phyloP scores from a whole-genome alignment of 1,140 invertebrate species.

The Drosophila sucinea region DNA sequence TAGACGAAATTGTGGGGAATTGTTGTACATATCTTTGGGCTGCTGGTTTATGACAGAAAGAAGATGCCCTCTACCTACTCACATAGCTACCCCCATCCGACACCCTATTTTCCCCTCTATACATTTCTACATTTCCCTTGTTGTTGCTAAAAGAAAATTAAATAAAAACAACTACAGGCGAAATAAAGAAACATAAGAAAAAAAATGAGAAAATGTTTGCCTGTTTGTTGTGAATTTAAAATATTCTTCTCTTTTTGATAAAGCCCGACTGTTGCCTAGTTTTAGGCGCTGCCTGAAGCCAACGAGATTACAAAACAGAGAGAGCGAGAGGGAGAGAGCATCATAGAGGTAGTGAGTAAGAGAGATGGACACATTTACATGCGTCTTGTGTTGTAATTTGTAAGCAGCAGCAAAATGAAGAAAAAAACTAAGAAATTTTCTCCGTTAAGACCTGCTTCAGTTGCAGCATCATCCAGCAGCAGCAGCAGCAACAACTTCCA shows the following conservation, averaged over 20 bases:
- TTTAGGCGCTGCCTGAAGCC: constrained; percentile 53
- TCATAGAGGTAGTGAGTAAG: not conserved
- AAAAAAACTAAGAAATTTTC: constrained; percentile 32
- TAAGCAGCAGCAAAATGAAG: constrained; percentile 33
- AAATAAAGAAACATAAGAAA: constrained; percentile 26
- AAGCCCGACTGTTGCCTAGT: constrained; percentile 54
- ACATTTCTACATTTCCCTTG: constrained; percentile 34
- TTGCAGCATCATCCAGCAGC: constrained; percentile 35
- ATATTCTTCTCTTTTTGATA: constrained; percentile 47
- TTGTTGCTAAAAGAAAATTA: constrained; percentile 71
- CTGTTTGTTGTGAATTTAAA: constrained; percentile 70
- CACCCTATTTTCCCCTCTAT: constrained; percentile 13
- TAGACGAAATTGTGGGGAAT: constrained; percentile 34
- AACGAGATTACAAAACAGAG: constrained; percentile 15
- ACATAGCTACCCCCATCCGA: not conserved
- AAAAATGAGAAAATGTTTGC: constrained; percentile 12
- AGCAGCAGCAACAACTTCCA: not conserved
- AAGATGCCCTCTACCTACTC: not conserved
- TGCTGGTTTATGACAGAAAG: constrained; percentile 13
- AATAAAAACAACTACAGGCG: constrained; percentile 74
- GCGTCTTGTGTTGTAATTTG: constrained; percentile 63
- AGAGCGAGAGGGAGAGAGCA: no score
- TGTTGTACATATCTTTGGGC: constrained; percentile 31
- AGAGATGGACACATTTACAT: constrained; percentile 54
- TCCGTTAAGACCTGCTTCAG: constrained; percentile 11